phyloP scores from a whole-genome alignment of 1,140 invertebrate species.

The Coelopa frigida region DNA sequence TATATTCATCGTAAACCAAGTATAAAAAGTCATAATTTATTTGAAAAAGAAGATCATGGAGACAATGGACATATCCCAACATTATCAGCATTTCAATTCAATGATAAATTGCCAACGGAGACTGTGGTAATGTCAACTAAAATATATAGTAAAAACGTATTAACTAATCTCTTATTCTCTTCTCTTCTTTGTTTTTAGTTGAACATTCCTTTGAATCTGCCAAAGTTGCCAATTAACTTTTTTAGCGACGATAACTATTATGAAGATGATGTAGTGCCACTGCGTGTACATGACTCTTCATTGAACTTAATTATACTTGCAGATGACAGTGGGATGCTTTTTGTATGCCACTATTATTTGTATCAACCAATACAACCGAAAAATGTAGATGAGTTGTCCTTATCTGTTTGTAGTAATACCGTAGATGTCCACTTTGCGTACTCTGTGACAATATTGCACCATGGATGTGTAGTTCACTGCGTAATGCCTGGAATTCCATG shows the following conservation, averaged over 20 bases:
- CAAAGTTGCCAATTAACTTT: slow-evolving; percentile 55
- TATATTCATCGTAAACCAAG: slow-evolving; percentile 69
- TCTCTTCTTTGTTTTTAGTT: slow-evolving; percentile 49
- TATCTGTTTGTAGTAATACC: slow-evolving; percentile 51
- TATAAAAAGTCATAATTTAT: slow-evolving; percentile 50
- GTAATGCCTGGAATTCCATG: slow-evolving; percentile 72
- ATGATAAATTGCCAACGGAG: slow-evolving; percentile 74
- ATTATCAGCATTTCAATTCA: slow-evolving; percentile 74
- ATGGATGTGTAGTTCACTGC: slow-evolving; percentile 73
- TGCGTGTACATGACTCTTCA: slow-evolving; percentile 71
- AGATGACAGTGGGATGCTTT: slow-evolving; percentile 62
- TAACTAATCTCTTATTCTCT: background rate
- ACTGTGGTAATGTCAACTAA: slow-evolving; percentile 60
- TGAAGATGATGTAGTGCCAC: slow-evolving; percentile 69
- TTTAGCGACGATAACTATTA: slow-evolving; percentile 53
- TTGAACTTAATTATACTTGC: slow-evolving; percentile 71
- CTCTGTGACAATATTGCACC: slow-evolving; percentile 71
- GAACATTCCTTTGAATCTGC: slow-evolving; percentile 75
- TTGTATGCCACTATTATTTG: slow-evolving; percentile 77
- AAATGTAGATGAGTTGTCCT: slow-evolving; percentile 21
- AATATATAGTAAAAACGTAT: background rate
- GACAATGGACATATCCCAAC: slow-evolving; percentile 51
- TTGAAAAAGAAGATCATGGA: slow-evolving; percentile 39
- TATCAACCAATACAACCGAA: slow-evolving; percentile 62
- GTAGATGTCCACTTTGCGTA: slow-evolving; percentile 72